Evolutionary conservation across 2,113 vertebrate species (phyloP).

Genomic region (Ceyx cyanopectus): DNA sequence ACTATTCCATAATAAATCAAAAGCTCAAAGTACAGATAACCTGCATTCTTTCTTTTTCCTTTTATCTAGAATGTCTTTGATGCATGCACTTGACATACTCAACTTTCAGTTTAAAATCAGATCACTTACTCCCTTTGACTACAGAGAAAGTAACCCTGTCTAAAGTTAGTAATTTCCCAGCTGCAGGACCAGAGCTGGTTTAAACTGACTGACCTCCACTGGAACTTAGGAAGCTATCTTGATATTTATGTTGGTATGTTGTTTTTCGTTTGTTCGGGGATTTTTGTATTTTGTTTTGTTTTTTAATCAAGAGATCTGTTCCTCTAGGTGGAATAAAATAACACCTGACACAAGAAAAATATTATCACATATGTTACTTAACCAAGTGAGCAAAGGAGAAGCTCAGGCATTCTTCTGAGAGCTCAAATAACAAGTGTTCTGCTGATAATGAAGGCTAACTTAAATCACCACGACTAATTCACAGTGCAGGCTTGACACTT

Average conservation of each 20-base stretch:
- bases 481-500: slow-evolving; percentile 43
- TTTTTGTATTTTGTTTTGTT: no score
- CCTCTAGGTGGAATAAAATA: neutral
- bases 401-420: neutral
- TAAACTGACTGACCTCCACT: neutral
- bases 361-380: neutral
- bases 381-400: neutral
- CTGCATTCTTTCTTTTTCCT: neutral
- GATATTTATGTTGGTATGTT: no score
- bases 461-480: slow-evolving; percentile 33
- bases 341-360: neutral
- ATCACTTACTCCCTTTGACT: neutral
- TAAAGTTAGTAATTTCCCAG: neutral
- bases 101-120: neutral
- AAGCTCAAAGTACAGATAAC: neutral
- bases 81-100: neutral
- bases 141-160: neutral
- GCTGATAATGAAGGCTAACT: slow-evolving; percentile 42
- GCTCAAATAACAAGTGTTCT: slow-evolving; percentile 18
- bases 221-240: neutral
- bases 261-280: no score
- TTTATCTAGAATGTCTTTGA: neutral
- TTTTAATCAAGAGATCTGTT: neutral
- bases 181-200: neutral
- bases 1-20: neutral